Evolutionary conservation across 2,888 invertebrate species (phyloP), one percentile per base, ranked within the genome.

Genomic region (Drosophila merina): DNA sequence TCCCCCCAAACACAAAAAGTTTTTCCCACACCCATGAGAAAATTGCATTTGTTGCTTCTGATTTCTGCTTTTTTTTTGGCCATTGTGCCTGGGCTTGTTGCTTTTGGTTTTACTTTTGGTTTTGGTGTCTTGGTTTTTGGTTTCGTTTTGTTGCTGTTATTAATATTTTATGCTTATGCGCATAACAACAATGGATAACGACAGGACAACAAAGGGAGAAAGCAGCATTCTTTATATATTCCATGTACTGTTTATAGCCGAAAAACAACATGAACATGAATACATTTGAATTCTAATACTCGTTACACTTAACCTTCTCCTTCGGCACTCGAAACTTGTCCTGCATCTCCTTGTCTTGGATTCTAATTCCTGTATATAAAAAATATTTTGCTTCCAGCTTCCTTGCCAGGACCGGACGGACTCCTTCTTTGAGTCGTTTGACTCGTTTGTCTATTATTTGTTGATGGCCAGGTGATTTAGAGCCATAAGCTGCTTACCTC

Each of bases 101-200:
- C 48, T 48, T 52, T 8, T 20, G 20, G 20, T 20, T 40, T n/a
- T 6, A 2, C 4, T 8, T 20, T 38, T 38, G 12, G 20, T 20
- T 6, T 28, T 28, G 28, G 28, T 28, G 6, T 4, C 14, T 40
- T 40, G 12, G 4, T 12, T 40, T 25, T 28, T 7, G 14, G 33
- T 40, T 28, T 28, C 5, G 40, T 49, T 44, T 26, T 52, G 44
- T 74, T 68, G 60, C 63, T 72, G 52, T 55, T 62, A 76, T 79
- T 77, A 81, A 79, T 84, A 72, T 76, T 79, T 79, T 72, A 73
- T 76, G 76, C 73, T 72, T 69, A 76, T 81, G 76, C 72, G 80
- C 68, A 72, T 70, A 73, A 70, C 64, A 72, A 74, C 77, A 74
- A 63, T 62, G 57, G 50, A 42, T 14, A 55, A 47, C 51, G 44